Conservation (phyloP, 2,888 invertebrate species). For the Nesidiocoris tenuis region DNA sequence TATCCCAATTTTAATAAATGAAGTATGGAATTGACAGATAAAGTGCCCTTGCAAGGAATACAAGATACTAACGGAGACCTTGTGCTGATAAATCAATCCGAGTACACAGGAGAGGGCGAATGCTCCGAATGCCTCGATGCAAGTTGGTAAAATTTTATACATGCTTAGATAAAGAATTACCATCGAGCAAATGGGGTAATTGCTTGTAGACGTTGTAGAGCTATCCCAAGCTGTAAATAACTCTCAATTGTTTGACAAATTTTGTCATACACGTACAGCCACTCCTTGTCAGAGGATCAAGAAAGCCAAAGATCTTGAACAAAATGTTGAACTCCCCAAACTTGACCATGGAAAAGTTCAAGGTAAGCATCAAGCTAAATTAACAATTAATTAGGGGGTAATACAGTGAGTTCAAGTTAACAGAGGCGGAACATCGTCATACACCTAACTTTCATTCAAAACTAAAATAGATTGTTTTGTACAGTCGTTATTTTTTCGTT, state of each 20-base stretch:
- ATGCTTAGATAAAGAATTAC: no score
- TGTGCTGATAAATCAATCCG: not conserved
- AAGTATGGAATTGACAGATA: not conserved
- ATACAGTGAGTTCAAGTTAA: no score
- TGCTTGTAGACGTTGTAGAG: not conserved
- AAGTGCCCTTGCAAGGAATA: not conserved
- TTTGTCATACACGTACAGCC: not conserved
- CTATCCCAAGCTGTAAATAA: not conserved
- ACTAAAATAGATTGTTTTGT: no score
- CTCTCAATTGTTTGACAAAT: not conserved
- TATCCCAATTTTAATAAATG: not conserved
- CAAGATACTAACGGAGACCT: not conserved
- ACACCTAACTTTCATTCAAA: no score
- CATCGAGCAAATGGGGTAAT: no score
- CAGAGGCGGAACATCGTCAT: no score
- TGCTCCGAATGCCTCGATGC: not conserved
- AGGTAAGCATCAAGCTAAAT: not conserved
- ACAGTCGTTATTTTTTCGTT: no score
- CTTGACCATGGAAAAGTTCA: not conserved
- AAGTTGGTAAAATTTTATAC: not conserved
- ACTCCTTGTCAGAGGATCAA: not conserved
- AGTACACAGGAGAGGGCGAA: not conserved
- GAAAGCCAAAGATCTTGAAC: not conserved
- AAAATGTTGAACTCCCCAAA: not conserved
- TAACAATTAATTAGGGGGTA: no score